phyloP scores from a whole-genome alignment of 2,797 vertebrate genomes.

The Rousettus madagascariensis region DNA sequence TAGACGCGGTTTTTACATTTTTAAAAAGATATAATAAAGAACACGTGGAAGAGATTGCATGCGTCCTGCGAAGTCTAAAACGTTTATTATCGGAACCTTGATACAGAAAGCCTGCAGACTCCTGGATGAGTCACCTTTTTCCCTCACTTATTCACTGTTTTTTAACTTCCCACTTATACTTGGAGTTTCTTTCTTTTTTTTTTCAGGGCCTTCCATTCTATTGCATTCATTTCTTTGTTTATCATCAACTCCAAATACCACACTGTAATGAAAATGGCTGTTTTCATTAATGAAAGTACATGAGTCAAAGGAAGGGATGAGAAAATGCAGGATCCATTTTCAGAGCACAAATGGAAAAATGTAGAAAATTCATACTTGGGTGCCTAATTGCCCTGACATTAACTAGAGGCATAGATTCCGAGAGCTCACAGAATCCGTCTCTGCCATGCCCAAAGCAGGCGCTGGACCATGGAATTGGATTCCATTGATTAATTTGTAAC shows the following conservation, averaged over 20 bases:
- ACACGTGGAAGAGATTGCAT: not conserved
- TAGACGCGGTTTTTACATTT: not conserved
- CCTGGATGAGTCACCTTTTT: not conserved
- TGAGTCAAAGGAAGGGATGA: not conserved
- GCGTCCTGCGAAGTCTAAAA: not conserved
- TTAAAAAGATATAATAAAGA: not conserved
- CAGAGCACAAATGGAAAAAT: not conserved
- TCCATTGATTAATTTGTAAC: constrained; percentile 48
- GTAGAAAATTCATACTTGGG: not conserved
- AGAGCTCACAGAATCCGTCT: not conserved
- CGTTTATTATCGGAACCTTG: not conserved
- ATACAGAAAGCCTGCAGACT: not conserved
- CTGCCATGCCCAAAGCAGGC: not conserved
- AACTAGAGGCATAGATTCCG: not conserved
- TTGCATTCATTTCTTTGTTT: not conserved
- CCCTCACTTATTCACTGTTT: not conserved
- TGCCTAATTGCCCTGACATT: not conserved
- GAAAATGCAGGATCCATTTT: not conserved
- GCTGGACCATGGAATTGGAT: constrained; percentile 36
- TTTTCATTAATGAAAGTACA: constrained; percentile 20
- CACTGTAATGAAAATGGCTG: not conserved
- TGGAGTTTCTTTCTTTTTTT: not conserved
- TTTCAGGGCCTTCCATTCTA: not conserved
- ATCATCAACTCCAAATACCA: not conserved
- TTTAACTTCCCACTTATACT: not conserved